Percentiles rank a stretch among this genome's conserved stretches.
phyloP scores from a whole-genome alignment of 2,113 vertebrate species.

The Oreotrochilus melanogaster region DNA sequence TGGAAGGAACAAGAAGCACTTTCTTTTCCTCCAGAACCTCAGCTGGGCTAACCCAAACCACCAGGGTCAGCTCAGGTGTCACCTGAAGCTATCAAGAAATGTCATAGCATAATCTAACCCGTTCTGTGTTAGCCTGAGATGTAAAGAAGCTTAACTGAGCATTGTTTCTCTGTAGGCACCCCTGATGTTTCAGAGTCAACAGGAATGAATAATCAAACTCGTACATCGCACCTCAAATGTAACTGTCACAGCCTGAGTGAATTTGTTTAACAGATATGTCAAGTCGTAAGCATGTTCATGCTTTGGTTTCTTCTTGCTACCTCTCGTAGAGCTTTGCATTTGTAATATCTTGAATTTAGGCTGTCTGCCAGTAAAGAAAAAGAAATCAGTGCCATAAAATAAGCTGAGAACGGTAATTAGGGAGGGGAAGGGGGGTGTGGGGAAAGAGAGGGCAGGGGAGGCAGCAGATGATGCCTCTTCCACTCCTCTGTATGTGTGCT shows the following conservation, averaged over 20 bases:
- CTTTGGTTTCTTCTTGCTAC: constrained; percentile 64
- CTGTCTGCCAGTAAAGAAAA: constrained; percentile 29
- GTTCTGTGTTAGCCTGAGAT: neutral
- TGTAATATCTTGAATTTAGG: constrained; percentile 28
- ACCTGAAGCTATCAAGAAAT: neutral
- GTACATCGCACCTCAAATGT: constrained; percentile 69
- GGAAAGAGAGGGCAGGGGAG: constrained; percentile 10
- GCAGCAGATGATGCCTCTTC: neutral
- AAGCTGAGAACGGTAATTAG: neutral
- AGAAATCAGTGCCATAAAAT: neutral
- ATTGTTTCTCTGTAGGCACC: constrained; percentile 67
- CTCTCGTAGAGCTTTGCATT: constrained; percentile 48
- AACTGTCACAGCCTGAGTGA: constrained; percentile 71
- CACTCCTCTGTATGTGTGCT: neutral
- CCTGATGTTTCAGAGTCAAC: constrained; percentile 56
- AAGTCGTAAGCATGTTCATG: constrained; percentile 67
- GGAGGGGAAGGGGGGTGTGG: neutral
- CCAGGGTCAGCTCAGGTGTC: accelerated
- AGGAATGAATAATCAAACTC: constrained; percentile 64
- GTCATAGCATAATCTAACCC: neutral
- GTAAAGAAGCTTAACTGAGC: constrained; percentile 64
- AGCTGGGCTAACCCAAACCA: neutral
- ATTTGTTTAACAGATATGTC: constrained; percentile 72
- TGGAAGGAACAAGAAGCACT: neutral
- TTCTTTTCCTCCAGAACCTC: neutral